Percentiles rank a stretch among this genome's conserved stretches.
Conservation (phyloP, 2,888 invertebrate species). For the Endomychus coccineus region DNA sequence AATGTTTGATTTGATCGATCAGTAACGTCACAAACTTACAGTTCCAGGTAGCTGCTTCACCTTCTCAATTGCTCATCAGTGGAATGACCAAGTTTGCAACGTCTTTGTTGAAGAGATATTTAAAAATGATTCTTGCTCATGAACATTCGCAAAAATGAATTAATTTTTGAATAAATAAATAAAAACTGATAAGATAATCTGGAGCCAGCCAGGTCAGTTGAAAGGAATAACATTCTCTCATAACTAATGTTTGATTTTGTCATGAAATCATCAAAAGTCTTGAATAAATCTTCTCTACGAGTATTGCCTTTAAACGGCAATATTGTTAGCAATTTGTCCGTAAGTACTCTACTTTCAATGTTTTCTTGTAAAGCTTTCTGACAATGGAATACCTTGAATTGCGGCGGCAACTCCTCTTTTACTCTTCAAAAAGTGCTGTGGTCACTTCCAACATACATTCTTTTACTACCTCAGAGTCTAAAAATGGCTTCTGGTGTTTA, state of each 20-base stretch:
- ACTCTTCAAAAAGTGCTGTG: conserved; percentile 13
- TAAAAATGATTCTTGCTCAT: too few relatives aligned
- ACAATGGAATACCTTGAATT: conserved; percentile 24
- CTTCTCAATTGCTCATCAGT: too few relatives aligned
- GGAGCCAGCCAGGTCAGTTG: conserved; percentile 21
- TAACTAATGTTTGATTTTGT: conserved; percentile 18
- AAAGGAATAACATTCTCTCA: conserved; percentile 17
- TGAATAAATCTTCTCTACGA: conserved; percentile 17
- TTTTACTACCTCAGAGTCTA: conserved; percentile 22
- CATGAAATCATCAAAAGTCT: conserved; percentile 15
- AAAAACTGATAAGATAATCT: too few relatives aligned
- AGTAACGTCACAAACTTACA: too few relatives aligned
- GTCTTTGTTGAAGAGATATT: too few relatives aligned
- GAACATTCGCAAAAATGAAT: too few relatives aligned
- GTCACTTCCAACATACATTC: conserved; percentile 21
- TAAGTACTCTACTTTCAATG: conserved; percentile 21
- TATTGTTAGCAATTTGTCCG: conserved; percentile 24
- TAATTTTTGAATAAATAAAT: too few relatives aligned
- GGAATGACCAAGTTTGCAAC: too few relatives aligned
- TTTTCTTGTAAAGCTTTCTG: conserved; percentile 22
- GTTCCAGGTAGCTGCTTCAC: too few relatives aligned
- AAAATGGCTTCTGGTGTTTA: conserved; percentile 26
- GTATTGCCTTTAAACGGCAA: conserved; percentile 19
- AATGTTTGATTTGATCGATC: too few relatives aligned
- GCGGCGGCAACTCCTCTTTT: too few relatives aligned